A percentile compares a stretch with the other conserved stretches of the same genome.
Conservation (phyloP, 2,888 invertebrate genomes). For the Torymus tubicola region DNA sequence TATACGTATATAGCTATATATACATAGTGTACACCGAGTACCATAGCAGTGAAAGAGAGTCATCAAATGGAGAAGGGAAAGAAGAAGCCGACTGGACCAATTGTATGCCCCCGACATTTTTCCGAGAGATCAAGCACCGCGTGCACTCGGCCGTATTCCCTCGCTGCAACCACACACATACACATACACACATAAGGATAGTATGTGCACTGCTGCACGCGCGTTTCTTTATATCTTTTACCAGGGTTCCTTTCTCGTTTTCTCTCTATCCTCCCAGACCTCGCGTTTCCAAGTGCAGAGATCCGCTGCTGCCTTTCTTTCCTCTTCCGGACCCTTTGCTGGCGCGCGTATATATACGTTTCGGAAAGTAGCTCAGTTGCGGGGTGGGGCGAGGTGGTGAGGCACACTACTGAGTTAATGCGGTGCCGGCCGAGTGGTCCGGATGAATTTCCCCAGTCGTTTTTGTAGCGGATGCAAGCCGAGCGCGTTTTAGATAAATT, state of each 20-base stretch:
- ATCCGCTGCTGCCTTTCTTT: conserved; percentile 15
- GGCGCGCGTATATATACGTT: background rate
- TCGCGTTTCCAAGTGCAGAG: background rate
- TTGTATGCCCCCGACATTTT: conserved; percentile 60
- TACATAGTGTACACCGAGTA: background rate
- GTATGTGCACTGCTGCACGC: too few species aligned
- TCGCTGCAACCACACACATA: background rate
- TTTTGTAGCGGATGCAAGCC: background rate
- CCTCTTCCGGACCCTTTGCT: conserved; percentile 6
- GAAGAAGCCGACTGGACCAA: conserved; percentile 57
- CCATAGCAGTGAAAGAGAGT: conserved; percentile 45
- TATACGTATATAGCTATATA: background rate
- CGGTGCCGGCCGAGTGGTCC: background rate
- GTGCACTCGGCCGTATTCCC: conserved; percentile 4
- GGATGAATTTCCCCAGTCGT: conserved; percentile 42
- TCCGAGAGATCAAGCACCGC: conserved; percentile 60
- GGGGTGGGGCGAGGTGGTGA: background rate
- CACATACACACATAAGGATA: background rate
- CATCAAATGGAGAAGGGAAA: conserved; percentile 53
- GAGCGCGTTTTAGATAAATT: conserved; percentile 5
- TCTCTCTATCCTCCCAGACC: background rate
- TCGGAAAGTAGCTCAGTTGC: conserved; percentile 15
- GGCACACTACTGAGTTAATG: conserved; percentile 38
- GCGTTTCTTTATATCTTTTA: conserved; percentile 19
- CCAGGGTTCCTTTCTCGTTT: background rate